phyloP scores from a whole-genome alignment of 2,113 vertebrate species.

The Psettodes erumei region DNA sequence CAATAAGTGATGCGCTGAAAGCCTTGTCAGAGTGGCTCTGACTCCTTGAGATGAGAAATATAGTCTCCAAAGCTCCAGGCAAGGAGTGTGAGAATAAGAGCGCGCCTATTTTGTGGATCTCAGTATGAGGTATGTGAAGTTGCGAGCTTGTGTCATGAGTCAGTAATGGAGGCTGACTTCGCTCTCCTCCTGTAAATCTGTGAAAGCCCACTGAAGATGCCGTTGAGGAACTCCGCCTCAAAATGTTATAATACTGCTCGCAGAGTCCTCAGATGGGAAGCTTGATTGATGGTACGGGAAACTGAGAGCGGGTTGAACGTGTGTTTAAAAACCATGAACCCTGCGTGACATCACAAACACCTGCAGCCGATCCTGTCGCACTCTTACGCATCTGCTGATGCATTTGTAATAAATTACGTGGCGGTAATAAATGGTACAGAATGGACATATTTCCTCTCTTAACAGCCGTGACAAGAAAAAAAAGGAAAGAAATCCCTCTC shows the following conservation, averaged over 20 bases:
- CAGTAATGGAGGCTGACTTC: constrained; percentile 61
- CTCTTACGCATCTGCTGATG: no score
- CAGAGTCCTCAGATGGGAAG: constrained; percentile 16
- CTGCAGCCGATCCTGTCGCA: no score
- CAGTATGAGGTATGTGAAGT: constrained; percentile 51
- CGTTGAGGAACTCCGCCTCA: constrained; percentile 21
- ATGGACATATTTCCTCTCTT: constrained; percentile 37
- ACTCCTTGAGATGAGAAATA: constrained; percentile 41
- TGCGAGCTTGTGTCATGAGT: constrained; percentile 52
- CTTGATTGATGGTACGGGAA: constrained; percentile 39
- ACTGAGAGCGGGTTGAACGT: constrained; percentile 22
- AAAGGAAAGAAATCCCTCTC: neutral
- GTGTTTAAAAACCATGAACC: constrained; percentile 25
- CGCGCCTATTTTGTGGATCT: constrained; percentile 38
- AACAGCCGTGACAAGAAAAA: neutral
- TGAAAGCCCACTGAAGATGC: constrained; percentile 43
- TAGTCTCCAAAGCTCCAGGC: constrained; percentile 15
- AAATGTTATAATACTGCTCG: constrained; percentile 21
- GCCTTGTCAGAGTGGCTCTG: constrained; percentile 44
- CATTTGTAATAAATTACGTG: constrained; percentile 28
- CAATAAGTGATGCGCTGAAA: constrained; percentile 44
- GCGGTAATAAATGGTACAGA: constrained; percentile 35
- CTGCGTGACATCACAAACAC: constrained; percentile 40
- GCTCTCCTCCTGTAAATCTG: constrained; percentile 37
- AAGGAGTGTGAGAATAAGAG: constrained; percentile 28